Evolutionary conservation across 2,888 invertebrate genomes (phyloP).

Genomic region (Drosophila neutralis): DNA sequence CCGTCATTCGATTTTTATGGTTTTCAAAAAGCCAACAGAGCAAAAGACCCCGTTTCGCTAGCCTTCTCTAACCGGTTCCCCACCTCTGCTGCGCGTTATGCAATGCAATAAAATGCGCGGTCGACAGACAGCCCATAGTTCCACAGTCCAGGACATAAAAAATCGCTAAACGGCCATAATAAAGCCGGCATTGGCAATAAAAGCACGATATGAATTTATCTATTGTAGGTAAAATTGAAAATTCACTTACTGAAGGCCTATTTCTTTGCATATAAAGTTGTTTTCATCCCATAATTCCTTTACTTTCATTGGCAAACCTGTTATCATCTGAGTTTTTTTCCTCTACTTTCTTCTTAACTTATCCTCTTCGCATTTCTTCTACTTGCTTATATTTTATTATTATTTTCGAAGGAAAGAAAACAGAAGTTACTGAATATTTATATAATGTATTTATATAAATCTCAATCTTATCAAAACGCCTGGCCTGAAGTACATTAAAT

Average conservation of each 20-base stretch:
- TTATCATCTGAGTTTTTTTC: not conserved
- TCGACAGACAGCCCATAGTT: conserved; percentile 54
- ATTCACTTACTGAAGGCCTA: conserved; percentile 21
- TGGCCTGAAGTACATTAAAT: not conserved
- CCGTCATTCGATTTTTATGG: conserved; percentile 78
- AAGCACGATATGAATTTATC: conserved; percentile 56
- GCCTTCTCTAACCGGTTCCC: not conserved
- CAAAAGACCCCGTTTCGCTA: conserved; percentile 62
- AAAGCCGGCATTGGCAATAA: conserved; percentile 63
- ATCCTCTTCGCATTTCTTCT: not conserved
- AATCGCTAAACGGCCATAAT: conserved; percentile 80
- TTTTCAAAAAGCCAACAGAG: conserved; percentile 73
- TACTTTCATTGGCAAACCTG: not conserved
- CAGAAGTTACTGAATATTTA: not conserved
- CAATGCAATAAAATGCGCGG: conserved; percentile 73
- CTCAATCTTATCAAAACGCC: not conserved
- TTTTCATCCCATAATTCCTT: not conserved
- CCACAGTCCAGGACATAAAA: conserved; percentile 66
- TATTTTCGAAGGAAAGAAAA: not conserved
- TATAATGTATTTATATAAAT: not conserved
- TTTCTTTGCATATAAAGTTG: not conserved
- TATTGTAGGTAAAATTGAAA: conserved; percentile 32
- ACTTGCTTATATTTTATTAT: not conserved
- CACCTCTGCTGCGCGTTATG: conserved; percentile 16
- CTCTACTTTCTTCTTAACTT: not conserved